These are phyloP conservation scores for Uloborus diversus DNA, from an alignment of 1,140 invertebrate genomes.

Conservation along the genomic window DNA sequence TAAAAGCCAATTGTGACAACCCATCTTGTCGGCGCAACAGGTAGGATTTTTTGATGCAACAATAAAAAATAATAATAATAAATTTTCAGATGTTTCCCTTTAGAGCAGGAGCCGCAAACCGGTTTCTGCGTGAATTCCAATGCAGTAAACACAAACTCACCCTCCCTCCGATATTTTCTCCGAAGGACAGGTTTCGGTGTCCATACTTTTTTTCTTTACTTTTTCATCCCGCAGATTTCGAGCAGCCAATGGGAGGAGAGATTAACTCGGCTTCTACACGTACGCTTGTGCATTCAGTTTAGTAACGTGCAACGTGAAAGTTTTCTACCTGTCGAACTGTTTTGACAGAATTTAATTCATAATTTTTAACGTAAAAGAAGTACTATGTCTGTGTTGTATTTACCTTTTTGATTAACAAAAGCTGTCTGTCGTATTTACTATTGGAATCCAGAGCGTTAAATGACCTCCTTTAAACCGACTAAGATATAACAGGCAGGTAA, in stretches of 20 bases:
- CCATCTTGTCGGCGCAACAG: neutral
- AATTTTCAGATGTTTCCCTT: constrained; percentile 2
- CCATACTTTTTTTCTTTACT: neutral
- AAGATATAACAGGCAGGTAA: no score
- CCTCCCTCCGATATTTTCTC: neutral
- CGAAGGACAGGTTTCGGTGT: constrained; percentile 40
- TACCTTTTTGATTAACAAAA: no score
- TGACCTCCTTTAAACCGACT: no score
- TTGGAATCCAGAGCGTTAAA: no score
- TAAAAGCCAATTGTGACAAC: neutral
- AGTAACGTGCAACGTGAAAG: neutral
- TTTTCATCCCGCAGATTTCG: neutral
- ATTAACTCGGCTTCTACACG: constrained; percentile 19
- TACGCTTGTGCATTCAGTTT: constrained; percentile 1
- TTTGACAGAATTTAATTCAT: no score
- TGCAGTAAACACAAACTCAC: constrained; percentile 44
- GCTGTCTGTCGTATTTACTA: no score
- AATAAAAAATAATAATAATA: neutral
- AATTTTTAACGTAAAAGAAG: no score
- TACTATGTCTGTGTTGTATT: no score
- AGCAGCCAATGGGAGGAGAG: constrained; percentile 15
- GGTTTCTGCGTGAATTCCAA: constrained; percentile 36
- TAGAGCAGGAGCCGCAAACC: constrained; percentile 47
- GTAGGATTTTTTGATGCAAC: no score
- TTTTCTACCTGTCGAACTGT: no score